Evolutionary conservation across 2,888 invertebrate genomes (phyloP), one percentile per base, ranked within the genome.

Genomic region (Tipula unca): DNA sequence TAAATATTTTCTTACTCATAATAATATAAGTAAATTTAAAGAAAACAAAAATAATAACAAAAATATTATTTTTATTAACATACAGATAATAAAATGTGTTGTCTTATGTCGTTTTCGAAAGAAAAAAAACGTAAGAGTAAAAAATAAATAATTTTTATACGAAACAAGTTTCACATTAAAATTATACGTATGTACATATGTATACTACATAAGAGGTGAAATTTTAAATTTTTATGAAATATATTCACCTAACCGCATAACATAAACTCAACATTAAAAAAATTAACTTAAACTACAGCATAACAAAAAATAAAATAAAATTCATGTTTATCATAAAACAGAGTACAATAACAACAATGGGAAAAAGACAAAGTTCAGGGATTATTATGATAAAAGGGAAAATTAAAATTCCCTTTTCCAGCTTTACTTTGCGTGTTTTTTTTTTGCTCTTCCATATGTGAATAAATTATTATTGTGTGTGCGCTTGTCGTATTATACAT

Each of bases 1-100:
- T 25, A 0, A 69, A 69, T 69, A 25, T 69, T 25, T 69, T 69
- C 25, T 69, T 10, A 25, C 13, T 69, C 25, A 1, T 69, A 25
- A 69, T 48, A 20, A 13, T 17, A 69, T 25, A 69, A 69, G 25
- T 3, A 69, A 69, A 25, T 25, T 69, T 69, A 25, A 69, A 5
- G 8, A 20, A 69, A 69, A 5, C 2, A 20, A 69, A 69, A 69
- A 69, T 48, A 48, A 48, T 17, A 48, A 48, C 48, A 48, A 20
- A 48, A 69, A 10, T 69, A 10, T 25, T 69, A 25, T 69, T 69
- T 69, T 69, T 69, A 69, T 69, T 69, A 69, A 0, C 25, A 25
- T 25, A 69, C 69, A 69, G 69, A 69, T 69, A 69, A 69, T 69
- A 69, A 69, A 69, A 69, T 69, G 69, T 69, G 69, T 69, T 69